These are phyloP conservation scores for Bradypodion pumilum DNA, from an alignment of 2,797 vertebrate species.

Conservation along the genomic window DNA sequence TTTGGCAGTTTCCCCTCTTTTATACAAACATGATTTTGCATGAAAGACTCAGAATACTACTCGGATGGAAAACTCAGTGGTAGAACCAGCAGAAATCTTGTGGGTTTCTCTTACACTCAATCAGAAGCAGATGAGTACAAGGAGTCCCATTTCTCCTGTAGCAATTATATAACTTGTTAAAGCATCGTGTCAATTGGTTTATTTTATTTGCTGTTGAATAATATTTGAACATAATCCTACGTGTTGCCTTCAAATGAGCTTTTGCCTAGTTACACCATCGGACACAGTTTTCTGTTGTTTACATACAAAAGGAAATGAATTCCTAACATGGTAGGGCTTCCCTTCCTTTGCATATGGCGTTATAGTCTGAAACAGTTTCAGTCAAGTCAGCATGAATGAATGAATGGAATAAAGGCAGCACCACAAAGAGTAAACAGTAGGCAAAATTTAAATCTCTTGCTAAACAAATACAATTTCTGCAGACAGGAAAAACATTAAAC, in stretches of 20 bases:
- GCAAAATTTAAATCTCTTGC: not conserved
- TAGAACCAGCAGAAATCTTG: not conserved
- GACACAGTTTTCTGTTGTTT: too few relatives aligned
- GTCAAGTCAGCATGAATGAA: not conserved
- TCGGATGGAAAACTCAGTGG: not conserved
- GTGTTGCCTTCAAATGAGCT: too few relatives aligned
- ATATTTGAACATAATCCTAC: too few relatives aligned
- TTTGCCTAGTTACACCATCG: too few relatives aligned
- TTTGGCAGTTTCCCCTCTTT: not conserved
- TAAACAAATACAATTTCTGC: not conserved
- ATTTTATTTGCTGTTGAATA: not conserved
- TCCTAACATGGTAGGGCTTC: too few relatives aligned
- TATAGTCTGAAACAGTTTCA: not conserved
- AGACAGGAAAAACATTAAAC: not conserved
- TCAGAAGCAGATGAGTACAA: not conserved
- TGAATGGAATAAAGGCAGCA: too few relatives aligned
- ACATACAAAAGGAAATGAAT: too few relatives aligned
- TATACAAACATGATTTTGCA: not conserved
- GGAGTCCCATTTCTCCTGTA: not conserved
- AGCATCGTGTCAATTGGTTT: not conserved
- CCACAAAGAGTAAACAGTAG: too few relatives aligned
- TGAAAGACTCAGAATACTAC: not conserved
- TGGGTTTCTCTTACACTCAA: not conserved
- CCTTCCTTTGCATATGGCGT: not conserved
- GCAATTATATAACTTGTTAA: not conserved